Base-by-base conservation (phyloP, 2,113 vertebrate genomes). In the Proterorhinus semilunaris region DNA sequence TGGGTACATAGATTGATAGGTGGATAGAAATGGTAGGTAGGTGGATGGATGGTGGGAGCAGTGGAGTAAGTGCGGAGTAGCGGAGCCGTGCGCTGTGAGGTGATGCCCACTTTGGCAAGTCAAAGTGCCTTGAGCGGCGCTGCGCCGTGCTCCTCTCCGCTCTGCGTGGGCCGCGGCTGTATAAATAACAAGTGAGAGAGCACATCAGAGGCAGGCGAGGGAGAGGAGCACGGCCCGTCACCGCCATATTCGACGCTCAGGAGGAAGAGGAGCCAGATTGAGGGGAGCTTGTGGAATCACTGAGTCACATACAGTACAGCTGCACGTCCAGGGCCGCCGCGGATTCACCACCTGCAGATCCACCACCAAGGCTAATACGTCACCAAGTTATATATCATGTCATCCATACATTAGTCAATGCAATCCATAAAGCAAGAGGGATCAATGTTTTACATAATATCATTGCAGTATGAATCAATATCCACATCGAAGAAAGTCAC, bases 101-200 rank as follows among this genome's bases (percentile, higher is more conserved):
- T 88, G 87, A 86, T 86, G 88, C 78, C 87, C 84, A 79, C 87
- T 88, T 85, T 86, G 86, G 85, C 75, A 80, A 90, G 88, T 88
- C 84, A 81, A 86, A 88, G 83, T 87, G 81, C 83, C 79, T 78
- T 80, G 27, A 36, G 27, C 84, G 66, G 80, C 63, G 81, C 81
- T 79, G 79, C 78, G 83, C 65, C 86, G 80, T 75, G 80, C 85
- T 79, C 81, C 51, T 79, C 82, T 88, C 79, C 13, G 66, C 80
- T 81, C 87, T 85, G 90, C 83, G 90, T 91, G 84, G 89, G 90
- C 68, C 78, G 85, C 80, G 79, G 82, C 87, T 89, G 87, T 91
- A 91, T 91, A 91, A 91, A 91, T 91, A 91, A 89, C 87, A 84
- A 36, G 85, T 87, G 75, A 86, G 74, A 69, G 79, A 81, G 86